phyloP scores from a whole-genome alignment of 2,797 vertebrate species.

The Gymnothorax javanicus region DNA sequence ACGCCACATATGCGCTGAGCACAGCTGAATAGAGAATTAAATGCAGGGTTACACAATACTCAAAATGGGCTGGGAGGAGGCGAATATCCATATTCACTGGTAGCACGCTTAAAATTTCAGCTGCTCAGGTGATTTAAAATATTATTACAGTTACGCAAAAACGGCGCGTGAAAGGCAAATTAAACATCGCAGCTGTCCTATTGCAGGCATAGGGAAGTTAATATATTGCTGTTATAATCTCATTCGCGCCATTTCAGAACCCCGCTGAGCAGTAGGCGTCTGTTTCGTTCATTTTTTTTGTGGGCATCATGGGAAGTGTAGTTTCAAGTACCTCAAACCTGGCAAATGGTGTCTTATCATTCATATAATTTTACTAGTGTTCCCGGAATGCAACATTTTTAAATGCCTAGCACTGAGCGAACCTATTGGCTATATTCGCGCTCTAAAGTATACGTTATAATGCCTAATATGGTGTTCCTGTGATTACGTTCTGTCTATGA shows the following conservation, averaged over 20 bases:
- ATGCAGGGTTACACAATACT: conserved; percentile 15
- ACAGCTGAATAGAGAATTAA: conserved; percentile 33
- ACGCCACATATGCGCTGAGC: no score
- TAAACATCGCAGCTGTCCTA: background rate
- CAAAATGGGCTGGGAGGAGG: conserved; percentile 39
- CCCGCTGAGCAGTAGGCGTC: conserved; percentile 31
- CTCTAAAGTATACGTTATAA: conserved; percentile 36
- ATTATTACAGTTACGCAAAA: background rate
- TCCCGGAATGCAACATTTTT: conserved; percentile 40
- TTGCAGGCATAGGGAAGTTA: background rate
- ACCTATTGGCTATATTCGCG: conserved; percentile 32
- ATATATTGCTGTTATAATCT: conserved; percentile 14
- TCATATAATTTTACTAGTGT: conserved; percentile 27
- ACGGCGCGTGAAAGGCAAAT: background rate
- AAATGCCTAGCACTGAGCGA: conserved; percentile 17
- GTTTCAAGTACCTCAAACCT: conserved; percentile 9
- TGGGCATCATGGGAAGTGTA: conserved; percentile 38
- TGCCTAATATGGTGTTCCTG: conserved; percentile 45
- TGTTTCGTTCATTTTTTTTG: conserved; percentile 22
- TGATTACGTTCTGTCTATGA: conserved; percentile 25
- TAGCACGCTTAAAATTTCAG: conserved; percentile 9
- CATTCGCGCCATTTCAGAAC: conserved; percentile 46
- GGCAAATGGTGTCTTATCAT: background rate
- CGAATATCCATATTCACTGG: conserved; percentile 14
- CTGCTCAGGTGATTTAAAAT: background rate